These are phyloP conservation scores for Dynastes grantii DNA, from an alignment of 2,888 invertebrate genomes.

Conservation along the genomic window DNA sequence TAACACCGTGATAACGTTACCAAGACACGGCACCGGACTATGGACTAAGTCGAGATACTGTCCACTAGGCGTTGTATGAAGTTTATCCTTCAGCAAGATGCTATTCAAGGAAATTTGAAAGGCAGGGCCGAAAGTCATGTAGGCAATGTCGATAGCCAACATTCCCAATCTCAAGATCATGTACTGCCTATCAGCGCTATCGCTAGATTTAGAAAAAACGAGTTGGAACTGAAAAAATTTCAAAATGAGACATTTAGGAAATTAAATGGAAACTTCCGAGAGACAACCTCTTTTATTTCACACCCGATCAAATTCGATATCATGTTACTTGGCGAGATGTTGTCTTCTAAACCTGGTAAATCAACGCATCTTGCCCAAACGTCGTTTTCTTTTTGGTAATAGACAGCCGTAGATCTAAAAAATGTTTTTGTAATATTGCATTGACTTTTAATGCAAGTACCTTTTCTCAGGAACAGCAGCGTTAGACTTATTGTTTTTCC, in stretches of 20 bases:
- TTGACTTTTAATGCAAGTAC: conserved; percentile 38
- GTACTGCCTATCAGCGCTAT: conserved; percentile 81
- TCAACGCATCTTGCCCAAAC: conserved; percentile 84
- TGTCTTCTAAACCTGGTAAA: conserved; percentile 87
- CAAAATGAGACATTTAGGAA: background rate
- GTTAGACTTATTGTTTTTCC: conserved; percentile 53
- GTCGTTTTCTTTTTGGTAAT: conserved; percentile 70
- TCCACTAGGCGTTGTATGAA: conserved; percentile 82
- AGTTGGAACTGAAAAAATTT: conserved; percentile 74
- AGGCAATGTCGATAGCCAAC: conserved; percentile 81
- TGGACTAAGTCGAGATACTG: conserved; percentile 84
- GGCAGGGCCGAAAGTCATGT: conserved; percentile 86
- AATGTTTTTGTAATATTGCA: background rate
- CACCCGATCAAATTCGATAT: conserved; percentile 81
- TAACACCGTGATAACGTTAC: conserved; percentile 81
- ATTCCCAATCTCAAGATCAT: conserved; percentile 81
- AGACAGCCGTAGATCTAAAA: conserved; percentile 26
- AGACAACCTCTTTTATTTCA: conserved; percentile 78
- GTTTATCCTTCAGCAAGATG: conserved; percentile 81
- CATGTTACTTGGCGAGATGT: conserved; percentile 84
- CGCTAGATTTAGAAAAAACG: conserved; percentile 77
- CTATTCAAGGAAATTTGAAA: conserved; percentile 80
- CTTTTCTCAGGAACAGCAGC: conserved; percentile 51
- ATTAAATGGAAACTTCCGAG: conserved; percentile 36
- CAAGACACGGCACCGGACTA: conserved; percentile 72